Percentiles rank a stretch among this genome's conserved stretches.
Conservation (phyloP, 1,140 invertebrate genomes). For the Phocides pigmalion region DNA sequence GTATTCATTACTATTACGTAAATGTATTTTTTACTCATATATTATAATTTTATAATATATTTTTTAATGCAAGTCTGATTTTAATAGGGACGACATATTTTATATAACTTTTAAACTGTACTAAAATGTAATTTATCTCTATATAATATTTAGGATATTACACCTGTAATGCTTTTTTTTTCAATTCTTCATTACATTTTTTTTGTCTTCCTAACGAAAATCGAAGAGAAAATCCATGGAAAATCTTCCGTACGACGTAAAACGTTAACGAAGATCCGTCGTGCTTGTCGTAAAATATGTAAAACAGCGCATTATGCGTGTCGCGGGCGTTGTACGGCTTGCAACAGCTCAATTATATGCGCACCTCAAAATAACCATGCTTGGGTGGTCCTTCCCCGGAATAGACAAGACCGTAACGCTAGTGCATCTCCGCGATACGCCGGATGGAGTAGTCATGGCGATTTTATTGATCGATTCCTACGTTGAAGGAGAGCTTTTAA, state of each 20-base stretch:
- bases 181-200: no score
- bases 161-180: no score
- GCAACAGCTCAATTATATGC: constrained; percentile 75
- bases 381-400: constrained; percentile 72
- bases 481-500: constrained; percentile 18
- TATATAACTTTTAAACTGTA: no score
- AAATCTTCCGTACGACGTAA: not conserved
- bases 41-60: no score
- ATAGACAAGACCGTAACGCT: constrained; percentile 53
- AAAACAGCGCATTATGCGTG: constrained; percentile 73
- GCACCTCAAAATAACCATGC: constrained; percentile 74
- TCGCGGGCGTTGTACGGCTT: constrained; percentile 60
- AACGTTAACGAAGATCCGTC: constrained; percentile 10
- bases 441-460: constrained; percentile 46
- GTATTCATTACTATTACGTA: no score
- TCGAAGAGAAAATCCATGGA: no score
- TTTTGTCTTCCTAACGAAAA: no score
- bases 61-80: no score
- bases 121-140: no score
- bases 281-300: constrained; percentile 46
- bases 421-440: constrained; percentile 31
- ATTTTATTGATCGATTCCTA: constrained; percentile 40
- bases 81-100: no score
- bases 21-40: no score
- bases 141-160: no score